Evolutionary conservation across 2,888 invertebrate genomes (phyloP), one percentile per base, ranked within the genome.

Genomic region (Calameuta filiformis): DNA sequence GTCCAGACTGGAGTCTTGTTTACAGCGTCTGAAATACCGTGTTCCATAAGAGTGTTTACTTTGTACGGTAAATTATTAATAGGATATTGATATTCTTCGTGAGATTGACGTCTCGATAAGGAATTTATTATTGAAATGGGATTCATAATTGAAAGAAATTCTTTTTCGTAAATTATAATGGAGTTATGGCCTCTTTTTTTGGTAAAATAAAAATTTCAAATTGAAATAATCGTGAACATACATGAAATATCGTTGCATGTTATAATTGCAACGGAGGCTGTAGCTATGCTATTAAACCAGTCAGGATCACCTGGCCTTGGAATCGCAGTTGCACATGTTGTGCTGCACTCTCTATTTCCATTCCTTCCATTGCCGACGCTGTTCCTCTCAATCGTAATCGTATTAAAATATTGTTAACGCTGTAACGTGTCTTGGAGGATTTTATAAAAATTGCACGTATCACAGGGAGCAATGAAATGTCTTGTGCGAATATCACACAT

Each of bases 221-320:
- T 73, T 81, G 81, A 78, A 79, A 77, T 80, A 82, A 80, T 79
- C 81, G 79, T 81, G 83, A 84, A 81, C 79, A 82, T 84, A 80
- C 81, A 84, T 83, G 82, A 83, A 76, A 40, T 11, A 31, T 81
- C 88, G 85, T 86, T 86, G 84, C 83, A 81, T 80, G 31, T 31
- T 87, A 87, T 88, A 89, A 89, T 89, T 76, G 76, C 69, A 76
- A n/a, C 31, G 71, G 83, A 81, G 83, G 83, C 81, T 76, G 85
- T 83, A 82, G 83, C 84, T 87, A 88, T 87, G 87, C 87, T 87
- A 89, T 89, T 89, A 89, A 88, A 89, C 87, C 87, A 89, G 88
- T 89, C 89, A 88, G 87, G 89, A 89, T 88, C 87, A 85, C 86
- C 80, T 87, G 89, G 87, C 89, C 89, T 89, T 89, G 88, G 86